Evolutionary conservation across 2,113 vertebrate species (phyloP).

Genomic region (Desmodus rotundus): DNA sequence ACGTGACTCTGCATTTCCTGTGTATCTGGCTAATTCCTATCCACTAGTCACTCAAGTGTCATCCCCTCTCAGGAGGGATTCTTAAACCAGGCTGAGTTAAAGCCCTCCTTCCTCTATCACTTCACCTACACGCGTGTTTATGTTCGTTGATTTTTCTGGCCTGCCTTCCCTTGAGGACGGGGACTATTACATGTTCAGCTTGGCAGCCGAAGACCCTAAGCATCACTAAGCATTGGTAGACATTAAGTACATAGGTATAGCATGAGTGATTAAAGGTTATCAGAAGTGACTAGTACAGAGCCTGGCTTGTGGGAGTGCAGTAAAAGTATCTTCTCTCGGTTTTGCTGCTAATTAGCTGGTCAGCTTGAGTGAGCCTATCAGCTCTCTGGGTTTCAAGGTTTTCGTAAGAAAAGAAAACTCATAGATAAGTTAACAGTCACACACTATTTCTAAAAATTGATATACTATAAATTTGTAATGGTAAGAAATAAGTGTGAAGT

Average conservation of each 20-base stretch:
- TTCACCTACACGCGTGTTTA: neutral
- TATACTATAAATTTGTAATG: neutral
- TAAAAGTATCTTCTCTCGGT: neutral
- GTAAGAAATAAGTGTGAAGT: neutral
- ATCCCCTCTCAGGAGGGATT: neutral
- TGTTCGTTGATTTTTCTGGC: neutral
- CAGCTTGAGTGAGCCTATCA: neutral
- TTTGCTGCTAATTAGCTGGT: neutral
- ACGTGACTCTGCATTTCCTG: neutral
- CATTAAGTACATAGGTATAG: neutral
- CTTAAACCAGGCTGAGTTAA: neutral
- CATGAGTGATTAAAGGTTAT: neutral
- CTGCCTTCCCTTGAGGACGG: neutral
- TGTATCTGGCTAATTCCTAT: neutral
- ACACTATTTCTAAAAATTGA: neutral
- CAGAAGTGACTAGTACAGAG: neutral
- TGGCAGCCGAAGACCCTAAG: neutral
- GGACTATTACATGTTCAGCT: neutral
- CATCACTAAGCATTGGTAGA: neutral
- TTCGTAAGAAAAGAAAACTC: constrained; percentile 4
- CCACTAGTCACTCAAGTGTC: neutral
- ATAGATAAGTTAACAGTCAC: neutral
- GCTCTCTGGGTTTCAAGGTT: neutral
- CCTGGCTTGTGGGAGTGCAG: neutral
- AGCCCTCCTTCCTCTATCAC: neutral